A percentile compares a stretch with the other conserved stretches of the same genome.
phyloP scores from a whole-genome alignment of 2,888 invertebrate genomes.

The Epiblema foenella region DNA sequence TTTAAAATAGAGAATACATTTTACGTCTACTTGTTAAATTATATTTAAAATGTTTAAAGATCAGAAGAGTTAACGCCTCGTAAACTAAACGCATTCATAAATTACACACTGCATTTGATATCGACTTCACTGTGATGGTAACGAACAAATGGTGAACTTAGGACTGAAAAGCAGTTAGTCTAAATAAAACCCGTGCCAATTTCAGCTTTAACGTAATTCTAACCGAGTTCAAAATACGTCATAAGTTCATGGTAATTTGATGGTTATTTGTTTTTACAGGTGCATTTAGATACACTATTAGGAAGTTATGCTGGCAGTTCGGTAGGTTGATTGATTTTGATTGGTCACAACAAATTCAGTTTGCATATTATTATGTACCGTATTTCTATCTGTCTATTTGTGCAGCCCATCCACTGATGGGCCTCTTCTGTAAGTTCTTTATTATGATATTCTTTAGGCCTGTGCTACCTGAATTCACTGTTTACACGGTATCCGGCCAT shows the following conservation, averaged over 20 bases:
- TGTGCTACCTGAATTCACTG: too few relatives aligned
- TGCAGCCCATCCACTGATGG: too few relatives aligned
- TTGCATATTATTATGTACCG: neutral
- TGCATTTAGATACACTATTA: conserved; percentile 38
- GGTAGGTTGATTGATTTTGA: conserved; percentile 39
- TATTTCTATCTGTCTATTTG: too few relatives aligned
- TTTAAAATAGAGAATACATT: neutral
- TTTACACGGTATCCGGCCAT: too few relatives aligned
- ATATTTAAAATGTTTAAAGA: conserved; percentile 31
- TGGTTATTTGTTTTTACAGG: conserved; percentile 14
- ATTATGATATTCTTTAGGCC: too few relatives aligned
- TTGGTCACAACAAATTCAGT: conserved; percentile 11
- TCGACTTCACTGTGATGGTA: conserved; percentile 41
- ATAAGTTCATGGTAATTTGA: neutral
- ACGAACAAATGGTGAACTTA: conserved; percentile 16
- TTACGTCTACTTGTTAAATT: conserved; percentile 10
- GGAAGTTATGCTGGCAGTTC: conserved; percentile 22
- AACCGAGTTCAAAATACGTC: neutral
- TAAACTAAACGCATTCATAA: conserved; percentile 61
- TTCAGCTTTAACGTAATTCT: neutral
- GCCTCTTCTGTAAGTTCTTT: too few relatives aligned
- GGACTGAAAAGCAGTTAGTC: conserved; percentile 3
- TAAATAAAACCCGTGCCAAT: neutral
- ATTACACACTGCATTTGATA: conserved; percentile 57
- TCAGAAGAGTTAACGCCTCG: conserved; percentile 55